Base-by-base conservation (phyloP, 2,113 vertebrate species). In the Lipophrys pholis region DNA sequence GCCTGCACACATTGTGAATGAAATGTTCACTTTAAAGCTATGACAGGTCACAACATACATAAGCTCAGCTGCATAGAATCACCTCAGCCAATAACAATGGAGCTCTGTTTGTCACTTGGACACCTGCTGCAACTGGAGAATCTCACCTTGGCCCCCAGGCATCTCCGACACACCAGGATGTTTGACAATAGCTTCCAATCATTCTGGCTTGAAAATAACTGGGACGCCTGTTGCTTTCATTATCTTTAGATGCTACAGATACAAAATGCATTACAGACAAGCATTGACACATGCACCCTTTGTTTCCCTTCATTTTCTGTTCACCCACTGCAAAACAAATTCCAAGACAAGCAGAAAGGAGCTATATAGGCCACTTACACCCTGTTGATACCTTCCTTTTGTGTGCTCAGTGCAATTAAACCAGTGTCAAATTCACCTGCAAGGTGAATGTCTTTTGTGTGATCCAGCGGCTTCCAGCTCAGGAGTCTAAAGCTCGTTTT, bases 131-230 rank as follows among this genome's bases (percentile, higher is more conserved):
- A 69, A 21, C 61, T 51, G 39, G 45, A 57, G 40, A 67, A 40
- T 84, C 81, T 86, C 62, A 67, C 82, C 76, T 69, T 6, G 7
- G 59, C 87, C 71, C 62, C 6, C 1, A 87, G 83, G 72, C 54
- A 61, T 39, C 42, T 45, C 59, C 58, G 5, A 8, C 16, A 66
- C 1, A 53, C 11, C 50, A 69, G 11, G 14, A 40, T 74, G 50
- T 69, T 55, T 65, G 49, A 16, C 73, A 63, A 38, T 46, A 57
- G 11, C 11, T 67, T 41, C 42, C 49, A 58, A 62, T 54, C 39
- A 68, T 7, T 12, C 39, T 16, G 21, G 43, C 50, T 48, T 11
- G 21, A 30, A 40, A 0, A 38, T 5, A 36, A 16, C 6, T 7
- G 11, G 14, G 21, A 30, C 42, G 51, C 11, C 49, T 11, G 54